Percentiles rank a stretch among this genome's conserved stretches.
These are phyloP conservation scores for Haemorhous mexicanus DNA, from an alignment of 2,113 vertebrate genomes.

Conservation along the genomic window DNA sequence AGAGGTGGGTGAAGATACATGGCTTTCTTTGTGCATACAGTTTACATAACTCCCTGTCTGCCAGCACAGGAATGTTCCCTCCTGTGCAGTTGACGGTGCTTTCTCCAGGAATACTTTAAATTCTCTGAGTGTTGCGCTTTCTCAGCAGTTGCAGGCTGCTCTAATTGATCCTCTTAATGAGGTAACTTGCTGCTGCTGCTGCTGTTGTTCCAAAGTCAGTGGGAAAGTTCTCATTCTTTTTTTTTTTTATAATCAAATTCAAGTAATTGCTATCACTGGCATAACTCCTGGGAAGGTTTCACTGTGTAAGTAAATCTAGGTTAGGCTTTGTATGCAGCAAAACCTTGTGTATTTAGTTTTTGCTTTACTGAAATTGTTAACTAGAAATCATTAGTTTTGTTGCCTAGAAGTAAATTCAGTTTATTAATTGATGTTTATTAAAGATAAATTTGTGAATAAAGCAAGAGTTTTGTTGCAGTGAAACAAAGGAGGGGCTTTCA, in stretches of 20 bases:
- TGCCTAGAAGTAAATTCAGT: neutral
- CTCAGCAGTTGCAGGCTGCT: neutral
- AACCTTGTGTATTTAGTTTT: neutral
- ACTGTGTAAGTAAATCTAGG: neutral
- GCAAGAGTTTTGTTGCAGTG: neutral
- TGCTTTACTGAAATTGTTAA: neutral
- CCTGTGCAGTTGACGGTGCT: neutral
- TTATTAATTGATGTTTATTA: neutral
- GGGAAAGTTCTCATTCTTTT: neutral
- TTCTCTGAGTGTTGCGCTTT: neutral
- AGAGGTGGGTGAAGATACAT: slow-evolving; percentile 80
- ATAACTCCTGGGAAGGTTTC: neutral
- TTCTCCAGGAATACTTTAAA: slow-evolving; percentile 26
- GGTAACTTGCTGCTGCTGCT: neutral
- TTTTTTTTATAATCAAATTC: neutral
- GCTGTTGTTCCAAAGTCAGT: neutral
- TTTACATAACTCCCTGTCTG: slow-evolving; percentile 31
- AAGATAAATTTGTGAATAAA: neutral
- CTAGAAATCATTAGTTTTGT: neutral
- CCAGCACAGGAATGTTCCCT: slow-evolving; percentile 31
- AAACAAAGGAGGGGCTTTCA: neutral
- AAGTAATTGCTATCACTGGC: neutral
- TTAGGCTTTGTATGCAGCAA: neutral
- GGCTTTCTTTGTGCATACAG: neutral
- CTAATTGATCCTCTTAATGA: neutral